Conservation (phyloP, 30 jellyfish, hydroid and myxozoan species). For the Aurelia sp. region DNA sequence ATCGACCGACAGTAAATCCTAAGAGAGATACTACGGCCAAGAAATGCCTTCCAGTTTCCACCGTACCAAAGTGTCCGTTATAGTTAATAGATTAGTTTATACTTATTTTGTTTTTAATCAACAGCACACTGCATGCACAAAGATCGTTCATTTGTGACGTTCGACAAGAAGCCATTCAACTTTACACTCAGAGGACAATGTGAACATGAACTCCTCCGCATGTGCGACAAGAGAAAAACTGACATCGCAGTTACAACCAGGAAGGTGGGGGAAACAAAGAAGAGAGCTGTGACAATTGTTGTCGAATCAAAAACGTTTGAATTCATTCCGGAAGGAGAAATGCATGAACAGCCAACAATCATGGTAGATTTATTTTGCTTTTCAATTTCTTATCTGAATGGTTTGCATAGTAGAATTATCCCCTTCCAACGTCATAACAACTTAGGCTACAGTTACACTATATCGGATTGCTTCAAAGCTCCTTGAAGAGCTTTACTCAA, state of each 20-base stretch:
- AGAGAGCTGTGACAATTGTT: constrained; percentile 38
- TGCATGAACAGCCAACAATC: constrained; percentile 34
- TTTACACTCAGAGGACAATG: constrained; percentile 56
- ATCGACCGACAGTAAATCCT: no score
- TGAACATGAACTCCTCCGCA: constrained; percentile 70
- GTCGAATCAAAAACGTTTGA: constrained; percentile 53
- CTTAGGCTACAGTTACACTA: no score
- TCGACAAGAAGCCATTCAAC: constrained; percentile 53
- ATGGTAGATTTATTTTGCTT: constrained; percentile 14
- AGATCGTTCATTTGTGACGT: constrained; percentile 42
- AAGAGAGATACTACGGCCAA: no score
- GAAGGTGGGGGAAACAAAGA: not conserved
- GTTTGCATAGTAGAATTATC: no score
- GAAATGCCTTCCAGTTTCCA: no score
- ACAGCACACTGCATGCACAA: constrained; percentile 71
- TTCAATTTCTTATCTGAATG: no score
- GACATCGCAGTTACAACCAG: constrained; percentile 63
- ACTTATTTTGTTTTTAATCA: not conserved
- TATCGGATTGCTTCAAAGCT: no score
- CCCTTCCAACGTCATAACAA: no score
- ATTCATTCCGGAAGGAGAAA: constrained; percentile 32
- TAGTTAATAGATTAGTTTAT: no score
- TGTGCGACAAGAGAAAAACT: constrained; percentile 39
- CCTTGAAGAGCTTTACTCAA: no score
- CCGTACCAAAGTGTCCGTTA: no score